These are phyloP conservation scores for Lineus longissimus DNA, from an alignment of 1,140 invertebrate species.

Conservation along the genomic window DNA sequence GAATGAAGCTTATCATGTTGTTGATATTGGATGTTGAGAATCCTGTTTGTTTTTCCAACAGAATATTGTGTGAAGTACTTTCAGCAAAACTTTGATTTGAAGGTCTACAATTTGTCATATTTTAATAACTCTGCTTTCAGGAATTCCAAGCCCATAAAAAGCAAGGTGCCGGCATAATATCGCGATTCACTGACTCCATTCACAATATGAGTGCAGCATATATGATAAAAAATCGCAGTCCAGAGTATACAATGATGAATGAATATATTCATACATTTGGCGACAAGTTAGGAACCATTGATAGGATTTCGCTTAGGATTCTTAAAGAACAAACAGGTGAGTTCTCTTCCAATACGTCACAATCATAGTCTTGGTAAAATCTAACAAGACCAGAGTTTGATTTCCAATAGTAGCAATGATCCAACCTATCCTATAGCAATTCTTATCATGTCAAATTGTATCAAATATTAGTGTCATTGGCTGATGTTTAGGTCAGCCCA, in stretches of 20 bases:
- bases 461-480: too few species aligned
- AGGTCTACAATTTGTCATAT: not conserved
- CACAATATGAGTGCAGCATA: slow-evolving; percentile 61
- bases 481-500: too few species aligned
- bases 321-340: slow-evolving; percentile 66
- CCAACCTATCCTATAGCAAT: too few species aligned
- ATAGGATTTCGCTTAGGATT: slow-evolving; percentile 66
- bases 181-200: slow-evolving; percentile 61
- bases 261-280: slow-evolving; percentile 64
- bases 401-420: too few species aligned
- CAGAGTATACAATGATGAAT: slow-evolving; percentile 65
- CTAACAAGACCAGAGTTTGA: too few species aligned
- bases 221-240: slow-evolving; percentile 60
- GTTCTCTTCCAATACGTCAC: too few species aligned
- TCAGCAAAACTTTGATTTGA: too few species aligned
- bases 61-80: too few species aligned
- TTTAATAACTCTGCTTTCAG: slow-evolving; percentile 45
- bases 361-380: not conserved
- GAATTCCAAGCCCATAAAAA: slow-evolving; percentile 67
- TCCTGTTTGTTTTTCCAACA: not conserved
- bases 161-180: slow-evolving; percentile 59
- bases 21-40: not conserved
- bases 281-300: slow-evolving; percentile 65
- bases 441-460: too few species aligned
- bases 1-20: not conserved